Conservation (phyloP, 2,888 invertebrate genomes). For the Oscheius sp. region DNA sequence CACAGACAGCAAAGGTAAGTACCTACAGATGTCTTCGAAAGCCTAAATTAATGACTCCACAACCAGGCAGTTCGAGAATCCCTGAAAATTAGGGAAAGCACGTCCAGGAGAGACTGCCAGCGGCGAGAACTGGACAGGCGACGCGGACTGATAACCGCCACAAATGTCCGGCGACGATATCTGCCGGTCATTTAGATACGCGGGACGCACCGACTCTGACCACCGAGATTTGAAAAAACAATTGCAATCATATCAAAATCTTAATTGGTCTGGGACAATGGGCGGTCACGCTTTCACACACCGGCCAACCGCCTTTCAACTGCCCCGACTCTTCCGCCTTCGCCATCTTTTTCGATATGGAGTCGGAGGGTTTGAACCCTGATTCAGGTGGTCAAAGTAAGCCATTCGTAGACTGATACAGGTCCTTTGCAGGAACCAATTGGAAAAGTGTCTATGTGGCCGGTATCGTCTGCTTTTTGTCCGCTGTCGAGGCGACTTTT, state of each 20-base stretch:
- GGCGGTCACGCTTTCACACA: neutral
- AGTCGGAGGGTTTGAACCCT: no score
- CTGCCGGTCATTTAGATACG: neutral
- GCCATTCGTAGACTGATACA: conserved; percentile 5
- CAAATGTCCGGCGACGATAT: neutral
- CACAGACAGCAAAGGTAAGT: neutral
- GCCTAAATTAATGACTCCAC: neutral
- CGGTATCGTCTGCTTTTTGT: conserved; percentile 46
- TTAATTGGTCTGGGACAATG: conserved; percentile 1
- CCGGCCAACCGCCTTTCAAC: neutral
- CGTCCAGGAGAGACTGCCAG: neutral
- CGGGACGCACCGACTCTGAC: neutral
- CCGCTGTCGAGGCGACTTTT: conserved; percentile 51
- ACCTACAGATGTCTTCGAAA: neutral
- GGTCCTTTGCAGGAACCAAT: conserved; percentile 31
- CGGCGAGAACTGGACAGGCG: neutral
- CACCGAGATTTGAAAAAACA: no score
- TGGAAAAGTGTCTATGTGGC: conserved; percentile 44
- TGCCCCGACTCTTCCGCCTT: no score
- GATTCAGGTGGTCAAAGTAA: no score
- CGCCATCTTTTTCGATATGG: no score
- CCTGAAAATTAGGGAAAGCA: neutral
- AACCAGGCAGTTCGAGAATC: neutral
- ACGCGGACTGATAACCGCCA: conserved; percentile 29
- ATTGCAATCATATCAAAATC: no score